phyloP scores from a whole-genome alignment of 2,888 invertebrate genomes.

The Megalurothrips usitatus region DNA sequence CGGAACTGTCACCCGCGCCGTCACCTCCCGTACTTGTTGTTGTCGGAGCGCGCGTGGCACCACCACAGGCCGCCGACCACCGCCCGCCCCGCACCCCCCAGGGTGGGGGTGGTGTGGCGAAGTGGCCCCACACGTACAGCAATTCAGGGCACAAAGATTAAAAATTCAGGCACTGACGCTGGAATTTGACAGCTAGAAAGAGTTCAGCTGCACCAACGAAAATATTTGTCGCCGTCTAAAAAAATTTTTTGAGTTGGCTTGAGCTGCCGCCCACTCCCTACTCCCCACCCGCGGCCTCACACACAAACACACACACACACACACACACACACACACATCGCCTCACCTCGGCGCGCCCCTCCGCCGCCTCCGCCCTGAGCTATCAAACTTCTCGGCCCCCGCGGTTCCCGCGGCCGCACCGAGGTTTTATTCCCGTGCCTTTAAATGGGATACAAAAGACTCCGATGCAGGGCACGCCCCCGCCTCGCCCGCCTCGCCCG shows the following conservation, averaged over 20 bases:
- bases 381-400: not conserved
- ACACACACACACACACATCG: not conserved
- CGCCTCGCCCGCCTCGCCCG: not conserved
- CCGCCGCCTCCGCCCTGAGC: not conserved
- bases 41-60: not conserved
- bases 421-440: not conserved
- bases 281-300: not conserved
- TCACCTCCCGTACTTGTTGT: not conserved
- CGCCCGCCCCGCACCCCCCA: not conserved
- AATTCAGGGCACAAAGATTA: no score
- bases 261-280: not conserved
- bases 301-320: not conserved
- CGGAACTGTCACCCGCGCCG: not conserved
- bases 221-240: no score
- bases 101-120: no score
- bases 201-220: no score
- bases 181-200: no score
- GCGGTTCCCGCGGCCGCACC: not conserved
- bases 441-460: constrained; percentile 11
- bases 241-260: no score
- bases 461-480: not conserved
- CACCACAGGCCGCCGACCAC: not conserved
- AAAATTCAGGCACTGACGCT: no score
- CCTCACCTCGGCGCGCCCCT: not conserved
- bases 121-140: no score